Conservation (phyloP, 2,113 vertebrate species). For the Pygoscelis adeliae region DNA sequence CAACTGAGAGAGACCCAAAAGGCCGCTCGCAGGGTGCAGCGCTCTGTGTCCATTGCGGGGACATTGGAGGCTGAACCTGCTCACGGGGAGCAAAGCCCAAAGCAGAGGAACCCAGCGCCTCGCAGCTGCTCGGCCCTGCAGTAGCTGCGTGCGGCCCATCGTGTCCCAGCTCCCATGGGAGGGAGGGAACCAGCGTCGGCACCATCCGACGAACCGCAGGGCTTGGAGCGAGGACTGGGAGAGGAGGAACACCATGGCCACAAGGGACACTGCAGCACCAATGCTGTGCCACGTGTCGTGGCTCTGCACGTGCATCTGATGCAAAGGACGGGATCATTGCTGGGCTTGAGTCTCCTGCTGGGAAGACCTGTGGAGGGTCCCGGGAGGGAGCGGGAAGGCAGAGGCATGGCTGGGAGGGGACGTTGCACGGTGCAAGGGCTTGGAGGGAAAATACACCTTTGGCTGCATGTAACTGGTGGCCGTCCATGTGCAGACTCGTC, state of each 20-base stretch:
- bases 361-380: background rate
- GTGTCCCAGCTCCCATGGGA: rapidly evolving
- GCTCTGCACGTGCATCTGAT: rapidly evolving
- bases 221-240: background rate
- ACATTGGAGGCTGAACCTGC: background rate
- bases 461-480: background rate
- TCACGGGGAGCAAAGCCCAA: background rate
- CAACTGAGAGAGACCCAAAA: background rate
- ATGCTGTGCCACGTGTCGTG: rapidly evolving
- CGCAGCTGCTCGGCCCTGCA: rapidly evolving
- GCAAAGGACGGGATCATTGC: background rate
- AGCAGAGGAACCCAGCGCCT: background rate
- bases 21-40: background rate
- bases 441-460: background rate
- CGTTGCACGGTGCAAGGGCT: too few relatives aligned
- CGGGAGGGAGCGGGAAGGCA: background rate
- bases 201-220: rapidly evolving
- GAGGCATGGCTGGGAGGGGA: background rate
- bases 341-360: background rate
- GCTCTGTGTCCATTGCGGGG: background rate
- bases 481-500: rapidly evolving
- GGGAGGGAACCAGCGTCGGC: background rate
- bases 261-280: background rate
- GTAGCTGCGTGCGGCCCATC: background rate
- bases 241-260: background rate